These are phyloP conservation scores for Rousettus leschenaultii DNA, from an alignment of 2,113 vertebrate species.

Conservation along the genomic window DNA sequence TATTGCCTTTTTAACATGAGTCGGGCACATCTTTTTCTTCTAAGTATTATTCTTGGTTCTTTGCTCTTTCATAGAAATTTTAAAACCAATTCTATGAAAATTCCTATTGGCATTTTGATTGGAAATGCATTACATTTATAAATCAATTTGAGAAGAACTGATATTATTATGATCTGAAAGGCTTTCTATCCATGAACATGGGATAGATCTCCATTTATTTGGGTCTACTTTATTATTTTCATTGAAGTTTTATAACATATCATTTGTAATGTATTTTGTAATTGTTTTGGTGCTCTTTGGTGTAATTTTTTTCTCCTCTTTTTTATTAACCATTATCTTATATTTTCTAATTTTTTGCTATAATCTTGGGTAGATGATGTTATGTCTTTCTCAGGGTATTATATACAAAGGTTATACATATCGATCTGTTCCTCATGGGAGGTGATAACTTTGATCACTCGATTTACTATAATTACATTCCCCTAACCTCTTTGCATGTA, in stretches of 20 bases:
- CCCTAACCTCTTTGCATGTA: background rate
- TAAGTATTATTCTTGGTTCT: background rate
- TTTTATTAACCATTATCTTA: background rate
- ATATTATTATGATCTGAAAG: background rate
- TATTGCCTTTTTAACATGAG: background rate
- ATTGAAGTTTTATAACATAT: slow-evolving; percentile 17
- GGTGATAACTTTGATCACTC: background rate
- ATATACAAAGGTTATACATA: background rate
- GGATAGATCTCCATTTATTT: background rate
- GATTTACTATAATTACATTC: background rate
- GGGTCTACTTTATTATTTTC: background rate
- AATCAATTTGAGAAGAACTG: background rate
- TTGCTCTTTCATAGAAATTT: background rate
- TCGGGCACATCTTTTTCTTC: background rate
- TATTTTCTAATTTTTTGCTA: background rate
- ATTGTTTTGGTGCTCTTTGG: background rate
- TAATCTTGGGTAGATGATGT: background rate
- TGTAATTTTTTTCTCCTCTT: too few species aligned
- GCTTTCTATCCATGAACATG: background rate
- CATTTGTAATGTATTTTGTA: background rate
- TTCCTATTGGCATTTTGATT: background rate
- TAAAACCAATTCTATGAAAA: slow-evolving; percentile 11
- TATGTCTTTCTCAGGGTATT: background rate
- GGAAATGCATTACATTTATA: background rate
- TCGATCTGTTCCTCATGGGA: background rate